Conservation (phyloP, 2,888 invertebrate species). For the Mythimna pallens region DNA sequence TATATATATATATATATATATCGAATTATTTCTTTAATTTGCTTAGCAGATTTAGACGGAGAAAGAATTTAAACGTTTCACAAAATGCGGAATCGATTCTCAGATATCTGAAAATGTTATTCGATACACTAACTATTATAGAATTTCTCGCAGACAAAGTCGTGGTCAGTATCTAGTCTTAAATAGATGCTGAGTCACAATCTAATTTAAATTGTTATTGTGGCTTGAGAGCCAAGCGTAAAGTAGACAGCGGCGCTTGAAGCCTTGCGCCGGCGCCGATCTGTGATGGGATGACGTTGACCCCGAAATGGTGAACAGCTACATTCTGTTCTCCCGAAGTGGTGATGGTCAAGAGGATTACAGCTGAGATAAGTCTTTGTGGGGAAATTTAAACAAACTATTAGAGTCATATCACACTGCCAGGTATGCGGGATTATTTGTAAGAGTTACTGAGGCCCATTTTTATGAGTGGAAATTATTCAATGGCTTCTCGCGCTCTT, state of each 20-base stretch:
- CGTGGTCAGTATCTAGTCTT: constrained; percentile 7
- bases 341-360: background rate
- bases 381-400: background rate
- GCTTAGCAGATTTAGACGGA: background rate
- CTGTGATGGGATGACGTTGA: constrained; percentile 30
- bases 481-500: too few species aligned
- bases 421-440: too few species aligned
- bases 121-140: background rate
- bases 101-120: background rate
- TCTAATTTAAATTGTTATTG: constrained; percentile 52
- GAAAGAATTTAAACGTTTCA: too few species aligned
- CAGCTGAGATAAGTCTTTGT: background rate
- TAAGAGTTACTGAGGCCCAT: too few species aligned
- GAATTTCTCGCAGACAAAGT: background rate
- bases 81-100: background rate
- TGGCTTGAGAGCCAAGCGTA: constrained; percentile 39
- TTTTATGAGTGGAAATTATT: too few species aligned
- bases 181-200: constrained; percentile 44
- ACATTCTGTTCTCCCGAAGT: background rate
- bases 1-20: background rate
- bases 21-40: background rate
- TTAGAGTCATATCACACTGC: too few species aligned
- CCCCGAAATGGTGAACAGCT: constrained; percentile 23
- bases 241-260: constrained; percentile 43
- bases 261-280: constrained; percentile 47